A percentile compares a stretch with the other conserved stretches of the same genome.
Conservation (phyloP, 2,888 invertebrate species). For the Lasioglossum zephyrum region DNA sequence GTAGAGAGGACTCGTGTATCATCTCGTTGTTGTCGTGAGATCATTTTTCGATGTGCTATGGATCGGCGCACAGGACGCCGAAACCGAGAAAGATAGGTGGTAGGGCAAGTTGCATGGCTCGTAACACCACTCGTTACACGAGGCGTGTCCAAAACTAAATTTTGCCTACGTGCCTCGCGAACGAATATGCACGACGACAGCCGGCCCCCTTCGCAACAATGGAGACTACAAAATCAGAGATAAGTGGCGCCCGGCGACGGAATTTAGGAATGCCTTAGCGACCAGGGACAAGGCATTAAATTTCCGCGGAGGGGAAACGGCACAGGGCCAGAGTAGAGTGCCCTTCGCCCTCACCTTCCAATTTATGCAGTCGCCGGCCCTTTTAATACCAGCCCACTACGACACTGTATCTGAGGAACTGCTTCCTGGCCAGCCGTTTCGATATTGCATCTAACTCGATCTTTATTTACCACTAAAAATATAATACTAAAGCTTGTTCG, state of each 20-base stretch:
- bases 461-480: background rate
- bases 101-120: conserved; percentile 32
- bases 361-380: conserved; percentile 75
- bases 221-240: conserved; percentile 76
- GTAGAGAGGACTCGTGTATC: background rate
- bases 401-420: conserved; percentile 72
- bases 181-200: conserved; percentile 63
- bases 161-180: conserved; percentile 70
- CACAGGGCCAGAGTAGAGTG: conserved; percentile 62
- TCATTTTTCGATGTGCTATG: conserved; percentile 1
- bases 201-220: conserved; percentile 63
- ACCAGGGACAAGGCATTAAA: conserved; percentile 73
- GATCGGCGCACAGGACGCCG: background rate
- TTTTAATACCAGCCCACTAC: conserved; percentile 74
- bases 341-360: conserved; percentile 67
- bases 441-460: background rate
- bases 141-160: conserved; percentile 69
- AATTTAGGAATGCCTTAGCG: conserved; percentile 69
- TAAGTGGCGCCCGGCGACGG: conserved; percentile 72
- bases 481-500: background rate
- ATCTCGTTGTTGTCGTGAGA: background rate
- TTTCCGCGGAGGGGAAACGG: conserved; percentile 73
- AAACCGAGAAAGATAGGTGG: conserved; percentile 39
- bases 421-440: conserved; percentile 13
- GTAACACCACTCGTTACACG: conserved; percentile 57